Evolutionary conservation across 2,797 vertebrate genomes (phyloP).

Genomic region (Sorex maritimensis): DNA sequence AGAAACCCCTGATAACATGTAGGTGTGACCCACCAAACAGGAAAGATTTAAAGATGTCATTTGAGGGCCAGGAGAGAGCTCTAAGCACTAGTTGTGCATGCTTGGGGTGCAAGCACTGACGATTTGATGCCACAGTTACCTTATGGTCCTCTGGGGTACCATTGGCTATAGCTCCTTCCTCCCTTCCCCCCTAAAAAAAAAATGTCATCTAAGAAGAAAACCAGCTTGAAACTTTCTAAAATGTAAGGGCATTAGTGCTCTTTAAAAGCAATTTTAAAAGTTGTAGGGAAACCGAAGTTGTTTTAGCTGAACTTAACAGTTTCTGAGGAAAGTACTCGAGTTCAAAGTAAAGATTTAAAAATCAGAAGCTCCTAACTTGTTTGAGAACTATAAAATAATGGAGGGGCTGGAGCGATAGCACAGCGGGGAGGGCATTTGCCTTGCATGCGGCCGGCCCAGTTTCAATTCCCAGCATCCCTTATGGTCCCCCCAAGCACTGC

Average conservation of each 20-base stretch:
- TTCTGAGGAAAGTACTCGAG: too few relatives aligned
- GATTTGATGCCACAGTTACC: too few relatives aligned
- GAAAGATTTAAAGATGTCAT: conserved; percentile 52
- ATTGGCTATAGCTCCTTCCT: too few relatives aligned
- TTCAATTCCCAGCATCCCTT: too few relatives aligned
- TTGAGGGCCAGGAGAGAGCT: conserved; percentile 5
- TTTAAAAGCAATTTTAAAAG: conserved; percentile 35
- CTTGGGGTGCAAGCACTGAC: too few relatives aligned
- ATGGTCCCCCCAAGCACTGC: too few relatives aligned
- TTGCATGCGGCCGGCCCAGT: too few relatives aligned
- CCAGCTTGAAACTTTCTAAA: conserved; percentile 51
- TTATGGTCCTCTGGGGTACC: too few relatives aligned
- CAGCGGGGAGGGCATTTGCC: too few relatives aligned
- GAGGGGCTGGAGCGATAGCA: not conserved
- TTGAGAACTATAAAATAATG: conserved; percentile 55
- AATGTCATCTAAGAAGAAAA: conserved; percentile 23
- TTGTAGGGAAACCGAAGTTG: not conserved
- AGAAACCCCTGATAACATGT: too few relatives aligned
- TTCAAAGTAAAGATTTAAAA: not conserved
- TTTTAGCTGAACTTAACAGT: not conserved
- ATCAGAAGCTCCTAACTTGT: not conserved
- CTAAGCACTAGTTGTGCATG: too few relatives aligned
- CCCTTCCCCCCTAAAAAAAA: not conserved
- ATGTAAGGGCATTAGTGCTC: conserved; percentile 1
- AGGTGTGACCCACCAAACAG: too few relatives aligned